Base-by-base conservation (phyloP, 2,888 invertebrate genomes). In the Phrixothrix hirtus region DNA sequence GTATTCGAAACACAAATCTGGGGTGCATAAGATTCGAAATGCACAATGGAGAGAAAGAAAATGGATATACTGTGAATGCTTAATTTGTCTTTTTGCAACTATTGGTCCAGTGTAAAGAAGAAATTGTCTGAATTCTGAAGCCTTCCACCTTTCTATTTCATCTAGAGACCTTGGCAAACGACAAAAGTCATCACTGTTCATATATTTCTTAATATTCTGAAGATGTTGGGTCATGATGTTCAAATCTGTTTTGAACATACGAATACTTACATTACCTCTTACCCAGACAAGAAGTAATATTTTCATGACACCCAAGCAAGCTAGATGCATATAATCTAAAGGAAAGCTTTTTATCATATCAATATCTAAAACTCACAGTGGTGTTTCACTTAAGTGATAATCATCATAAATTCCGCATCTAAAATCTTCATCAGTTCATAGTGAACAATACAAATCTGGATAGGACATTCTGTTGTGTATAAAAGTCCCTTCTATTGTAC, bases 401-500 rank as follows among this genome's bases (percentile, higher is more conserved):
- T 34, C 34, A n/a, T 9, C 9, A 5, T 34, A 16, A 34, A n/a
- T 14, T 34, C 16, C 16, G 13, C 14, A 12, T 32, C 2, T 32
- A 32, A 32, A 32, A 2, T 11, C 11, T 32, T 32, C 9, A 34
- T 34, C 34, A 34, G 34, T 34, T 16, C 34, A 15, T 34, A 34
- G 16, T 16, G 16, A n/a, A 14, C 15, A 34, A 34, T 14, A n/a
- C 16, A 34, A 16, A 15, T 34, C 34, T 7, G 16, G 3, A 13
- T 12, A 32, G 11, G 7, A 4, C 2, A 32, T 9, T 12, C 32
- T 11, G 13, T 34, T 34, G 10, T 34, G 11, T 21, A 55, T 30
- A 11, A 25, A 62, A 29, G 55, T 48, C 29, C 61, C 59, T 51
- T 62, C 56, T 43, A 61, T 57, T 9, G 57, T 51, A 45, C 62